phyloP scores from a whole-genome alignment of 2,888 invertebrate species.

The Hypselothyrea guttata region DNA sequence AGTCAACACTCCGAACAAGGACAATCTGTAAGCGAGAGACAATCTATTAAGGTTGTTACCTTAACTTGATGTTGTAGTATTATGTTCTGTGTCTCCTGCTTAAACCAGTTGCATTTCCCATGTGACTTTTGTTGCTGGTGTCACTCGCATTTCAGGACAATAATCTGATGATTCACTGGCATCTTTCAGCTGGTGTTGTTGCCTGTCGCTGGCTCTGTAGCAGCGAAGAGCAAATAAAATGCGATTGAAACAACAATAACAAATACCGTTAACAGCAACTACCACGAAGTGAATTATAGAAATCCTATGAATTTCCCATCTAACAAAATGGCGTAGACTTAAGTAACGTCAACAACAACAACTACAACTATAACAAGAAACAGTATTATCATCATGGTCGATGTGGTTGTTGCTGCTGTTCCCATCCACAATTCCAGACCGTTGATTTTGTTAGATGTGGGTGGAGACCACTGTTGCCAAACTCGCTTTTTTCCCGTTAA shows the following conservation, averaged over 20 bases:
- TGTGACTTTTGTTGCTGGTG: background rate
- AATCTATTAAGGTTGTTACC: no score
- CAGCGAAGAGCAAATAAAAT: constrained; percentile 23
- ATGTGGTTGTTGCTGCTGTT: constrained; percentile 19
- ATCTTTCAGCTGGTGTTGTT: constrained; percentile 22
- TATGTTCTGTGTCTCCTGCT: no score
- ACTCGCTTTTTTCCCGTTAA: no score
- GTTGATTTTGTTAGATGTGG: constrained; percentile 49
- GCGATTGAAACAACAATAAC: constrained; percentile 24
- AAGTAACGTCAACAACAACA: constrained; percentile 21
- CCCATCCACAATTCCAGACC: constrained; percentile 64
- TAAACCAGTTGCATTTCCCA: no score
- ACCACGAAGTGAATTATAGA: constrained; percentile 55
- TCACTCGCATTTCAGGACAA: no score
- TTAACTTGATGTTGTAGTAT: no score
- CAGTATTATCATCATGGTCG: constrained; percentile 26
- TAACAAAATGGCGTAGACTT: constrained; percentile 49
- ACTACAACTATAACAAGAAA: constrained; percentile 10
- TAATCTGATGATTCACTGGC: constrained; percentile 2
- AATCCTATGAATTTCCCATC: constrained; percentile 53
- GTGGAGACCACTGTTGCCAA: no score
- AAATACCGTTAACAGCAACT: constrained; percentile 31
- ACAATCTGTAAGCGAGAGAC: background rate
- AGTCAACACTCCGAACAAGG: no score
- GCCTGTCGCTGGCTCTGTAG: background rate